phyloP scores from a whole-genome alignment of 2,888 invertebrate genomes.

The Fissipunctia ypsillon region DNA sequence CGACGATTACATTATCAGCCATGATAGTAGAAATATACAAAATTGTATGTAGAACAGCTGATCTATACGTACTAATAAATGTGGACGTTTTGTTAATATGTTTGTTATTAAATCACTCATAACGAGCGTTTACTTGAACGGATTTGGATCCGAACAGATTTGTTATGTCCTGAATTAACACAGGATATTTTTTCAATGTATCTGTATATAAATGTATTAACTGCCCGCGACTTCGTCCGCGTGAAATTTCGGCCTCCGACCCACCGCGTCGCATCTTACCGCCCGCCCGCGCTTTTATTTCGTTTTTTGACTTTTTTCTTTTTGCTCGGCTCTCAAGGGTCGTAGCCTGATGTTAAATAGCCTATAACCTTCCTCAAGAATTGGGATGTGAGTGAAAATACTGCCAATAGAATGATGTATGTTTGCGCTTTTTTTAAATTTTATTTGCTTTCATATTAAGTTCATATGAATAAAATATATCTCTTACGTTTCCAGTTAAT shows the following conservation, averaged over 20 bases:
- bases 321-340: no score
- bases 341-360: no score
- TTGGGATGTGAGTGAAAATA: no score
- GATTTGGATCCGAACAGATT: neutral
- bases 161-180: neutral
- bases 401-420: neutral
- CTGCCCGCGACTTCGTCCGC: no score
- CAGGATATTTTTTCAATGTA: neutral
- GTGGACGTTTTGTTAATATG: neutral
- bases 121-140: neutral
- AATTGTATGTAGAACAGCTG: neutral
- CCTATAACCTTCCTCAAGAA: no score
- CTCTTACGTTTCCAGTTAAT: neutral
- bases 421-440: conserved; percentile 3
- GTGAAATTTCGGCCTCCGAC: no score
- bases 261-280: no score
- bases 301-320: no score
- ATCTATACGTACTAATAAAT: neutral
- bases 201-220: neutral
- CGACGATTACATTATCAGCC: no score
- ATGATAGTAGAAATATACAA: neutral
- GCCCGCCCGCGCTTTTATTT: no score
- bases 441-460: neutral
- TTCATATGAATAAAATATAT: neutral
- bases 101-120: neutral